Base-by-base conservation (phyloP, 2,797 vertebrate genomes). In the Argentina silus region DNA sequence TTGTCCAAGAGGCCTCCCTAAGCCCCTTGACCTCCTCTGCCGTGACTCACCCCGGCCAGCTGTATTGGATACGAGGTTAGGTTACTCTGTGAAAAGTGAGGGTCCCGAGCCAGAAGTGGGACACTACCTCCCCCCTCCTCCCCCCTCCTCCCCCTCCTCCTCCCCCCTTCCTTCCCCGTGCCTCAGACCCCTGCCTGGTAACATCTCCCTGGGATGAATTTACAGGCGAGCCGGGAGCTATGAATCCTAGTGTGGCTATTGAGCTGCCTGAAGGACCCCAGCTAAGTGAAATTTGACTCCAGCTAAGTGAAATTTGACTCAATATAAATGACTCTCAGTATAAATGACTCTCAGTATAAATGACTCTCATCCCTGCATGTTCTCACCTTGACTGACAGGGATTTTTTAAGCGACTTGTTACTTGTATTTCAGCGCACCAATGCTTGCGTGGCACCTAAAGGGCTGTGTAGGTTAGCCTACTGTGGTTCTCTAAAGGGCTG, bases 221-320 rank as follows among this genome's bases (percentile, higher is more conserved):
- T 83, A 84, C 81, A 76, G 65, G 59, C 83, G 73, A 81, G 27
- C 72, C 43, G 72, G 78, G 82, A 85, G 79, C 79, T 67, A 69
- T 87, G 81, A 83, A 82, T 78, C 73, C 76, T 77, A 36, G 27
- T 36, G 45, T 19, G 80, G 79, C 73, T 75, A 84, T 76, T 86
- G 85, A 84, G 86, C 85, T 79, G 80, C 85, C 78, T 75, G 70
- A 23, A 87, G 85, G 83, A 84, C 82, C 78, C 72, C 74, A 84
- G 84, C 72, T 81, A 80, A 88, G 84, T 87, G 85, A 91, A 89
- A 90, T 78, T 50, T 63, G 84, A 87, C 67, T 82, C 80, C 45
- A n/a, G n/a, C n/a, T n/a, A n/a, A n/a, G n/a, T n/a, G 79, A 48
- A 12, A 64, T 70, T 73, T 76, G 78, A 70, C 73, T 73, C 56